Base-by-base conservation (phyloP, 2,888 invertebrate genomes). In the Leucophenga maculata region DNA sequence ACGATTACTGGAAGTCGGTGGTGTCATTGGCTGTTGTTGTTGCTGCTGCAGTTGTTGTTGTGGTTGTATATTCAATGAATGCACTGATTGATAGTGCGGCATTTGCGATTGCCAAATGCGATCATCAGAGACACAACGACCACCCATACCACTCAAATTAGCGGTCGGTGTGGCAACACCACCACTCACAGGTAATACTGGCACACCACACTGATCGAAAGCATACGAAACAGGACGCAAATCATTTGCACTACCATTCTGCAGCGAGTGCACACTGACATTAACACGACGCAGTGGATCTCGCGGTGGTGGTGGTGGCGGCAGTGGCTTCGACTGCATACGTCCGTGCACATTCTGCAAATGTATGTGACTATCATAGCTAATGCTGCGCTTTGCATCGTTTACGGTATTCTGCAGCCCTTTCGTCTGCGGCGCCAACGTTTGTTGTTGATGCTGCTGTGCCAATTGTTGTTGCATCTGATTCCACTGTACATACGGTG, bases 231-330 rank as follows among this genome's bases (percentile, higher is more conserved):
- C 86, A 0, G 91, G 92, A 67, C 91, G 88, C 68, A 79, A 77
- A 74, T 84, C 89, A 3, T 78, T 77, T 0, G 85, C 78, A 80
- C 77, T 86, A 64, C 79, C 75, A 18, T 79, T 80, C 1, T 75
- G 72, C 26, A 78, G 71, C 6, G 62, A 46, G 16, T 77, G 74
- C 2, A 73, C 76, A 1, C 77, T 89, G n/a, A 90, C 86, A 69
- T 90, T 88, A n/a, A 91, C 89, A 68, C 89, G 83, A 71, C 92
- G 90, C 79, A 91, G 90, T 75, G 93, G 94, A 87, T 94, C 94
- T 77, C 94, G 90, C n/a, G 95, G 94, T 0, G 95, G 95, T 32
- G 95, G 95, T 3, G 93, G 92, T 0, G 95, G 95, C 6, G 95
- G 94, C 48, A 91, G 82, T 60, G 90, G 90, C 65, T 86, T 86